These are phyloP conservation scores for Synanthedon vespiformis DNA, from an alignment of 2,888 invertebrate species.

Conservation along the genomic window DNA sequence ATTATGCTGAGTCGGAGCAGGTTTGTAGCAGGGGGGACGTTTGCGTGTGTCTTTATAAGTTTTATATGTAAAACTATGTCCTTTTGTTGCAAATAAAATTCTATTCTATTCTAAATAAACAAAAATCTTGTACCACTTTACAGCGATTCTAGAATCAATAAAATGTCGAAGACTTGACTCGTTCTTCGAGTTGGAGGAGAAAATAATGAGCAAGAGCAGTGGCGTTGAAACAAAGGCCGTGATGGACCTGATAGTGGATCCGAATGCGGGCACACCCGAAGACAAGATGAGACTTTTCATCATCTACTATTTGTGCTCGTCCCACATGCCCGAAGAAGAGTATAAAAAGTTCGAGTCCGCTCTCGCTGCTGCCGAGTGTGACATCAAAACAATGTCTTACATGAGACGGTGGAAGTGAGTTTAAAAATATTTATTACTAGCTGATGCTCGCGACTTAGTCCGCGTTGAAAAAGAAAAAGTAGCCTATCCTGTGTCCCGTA, in stretches of 20 bases:
- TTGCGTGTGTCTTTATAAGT: too few species aligned
- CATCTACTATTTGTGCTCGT: constrained; percentile 90
- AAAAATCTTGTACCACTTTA: constrained; percentile 8
- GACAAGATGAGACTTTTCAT: constrained; percentile 95
- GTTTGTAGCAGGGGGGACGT: too few species aligned
- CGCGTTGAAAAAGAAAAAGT: too few species aligned
- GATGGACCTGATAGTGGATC: constrained; percentile 88
- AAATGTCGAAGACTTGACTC: constrained; percentile 93
- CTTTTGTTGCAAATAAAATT: too few species aligned
- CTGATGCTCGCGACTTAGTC: too few species aligned
- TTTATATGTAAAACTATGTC: too few species aligned
- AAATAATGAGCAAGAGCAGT: constrained; percentile 90
- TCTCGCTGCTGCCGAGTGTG: constrained; percentile 84
- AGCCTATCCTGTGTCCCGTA: too few species aligned
- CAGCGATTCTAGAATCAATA: constrained; percentile 83
- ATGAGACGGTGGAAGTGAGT: constrained; percentile 92
- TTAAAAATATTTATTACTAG: constrained; percentile 13
- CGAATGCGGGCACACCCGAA: constrained; percentile 87
- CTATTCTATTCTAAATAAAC: too few species aligned
- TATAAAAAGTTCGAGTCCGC: constrained; percentile 86
- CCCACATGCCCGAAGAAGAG: constrained; percentile 84
- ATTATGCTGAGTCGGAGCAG: too few species aligned
- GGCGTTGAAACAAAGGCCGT: constrained; percentile 81
- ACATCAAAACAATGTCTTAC: constrained; percentile 86
- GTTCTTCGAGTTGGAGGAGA: constrained; percentile 98